A percentile compares a stretch with the other conserved stretches of the same genome.
Conservation (phyloP, 2,888 invertebrate genomes). For the Netelia fuscicornis region DNA sequence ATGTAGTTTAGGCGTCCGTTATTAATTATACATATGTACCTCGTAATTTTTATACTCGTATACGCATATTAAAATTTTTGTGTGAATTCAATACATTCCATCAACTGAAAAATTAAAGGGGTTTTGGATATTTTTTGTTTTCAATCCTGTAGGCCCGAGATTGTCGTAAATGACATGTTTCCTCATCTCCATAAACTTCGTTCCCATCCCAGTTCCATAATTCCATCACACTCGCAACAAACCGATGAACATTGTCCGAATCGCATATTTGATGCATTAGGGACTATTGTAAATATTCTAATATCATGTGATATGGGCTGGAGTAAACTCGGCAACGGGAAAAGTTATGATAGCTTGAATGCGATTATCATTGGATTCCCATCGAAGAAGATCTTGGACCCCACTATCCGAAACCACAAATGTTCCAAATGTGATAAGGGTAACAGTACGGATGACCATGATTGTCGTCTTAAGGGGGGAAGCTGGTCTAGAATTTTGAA, state of each 20-base stretch:
- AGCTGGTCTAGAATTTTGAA: too few relatives aligned
- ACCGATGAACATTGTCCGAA: background rate
- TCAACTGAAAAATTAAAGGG: slow-evolving; percentile 1
- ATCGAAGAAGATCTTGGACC: slow-evolving; percentile 60
- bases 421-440: slow-evolving; percentile 61
- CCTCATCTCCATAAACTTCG: background rate
- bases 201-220: background rate
- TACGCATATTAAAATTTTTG: slow-evolving; percentile 5
- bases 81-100: slow-evolving; percentile 2
- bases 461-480: slow-evolving; percentile 60
- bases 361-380: slow-evolving; percentile 59
- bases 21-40: background rate
- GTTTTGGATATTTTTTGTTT: background rate
- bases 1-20: too few relatives aligned
- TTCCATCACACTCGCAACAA: background rate
- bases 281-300: slow-evolving; percentile 55
- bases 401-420: slow-evolving; percentile 38
- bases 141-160: background rate
- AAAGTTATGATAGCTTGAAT: background rate
- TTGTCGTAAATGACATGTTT: slow-evolving; percentile 5
- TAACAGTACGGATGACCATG: slow-evolving; percentile 59
- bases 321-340: slow-evolving; percentile 6
- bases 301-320: slow-evolving; percentile 64
- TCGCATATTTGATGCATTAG: slow-evolving; percentile 33
- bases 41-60: background rate